phyloP scores from a whole-genome alignment of 2,113 vertebrate genomes.

The Prunella himalayana region DNA sequence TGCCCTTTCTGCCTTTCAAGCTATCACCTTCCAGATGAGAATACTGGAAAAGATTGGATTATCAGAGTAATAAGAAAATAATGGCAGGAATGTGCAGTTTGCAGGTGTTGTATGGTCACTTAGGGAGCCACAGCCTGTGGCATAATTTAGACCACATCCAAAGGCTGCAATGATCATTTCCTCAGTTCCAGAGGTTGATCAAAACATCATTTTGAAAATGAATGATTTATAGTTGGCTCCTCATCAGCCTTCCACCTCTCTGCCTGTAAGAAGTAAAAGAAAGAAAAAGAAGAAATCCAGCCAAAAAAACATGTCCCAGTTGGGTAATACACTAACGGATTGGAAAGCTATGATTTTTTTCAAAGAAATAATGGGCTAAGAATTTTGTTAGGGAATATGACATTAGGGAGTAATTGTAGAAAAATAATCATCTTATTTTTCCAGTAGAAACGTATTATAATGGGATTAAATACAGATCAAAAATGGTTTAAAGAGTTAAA shows the following conservation, averaged over 20 bases:
- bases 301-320: background rate
- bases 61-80: background rate
- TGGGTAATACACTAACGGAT: background rate
- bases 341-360: background rate
- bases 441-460: background rate
- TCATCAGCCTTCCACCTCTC: background rate
- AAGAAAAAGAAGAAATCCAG: background rate
- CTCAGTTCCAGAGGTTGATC: background rate
- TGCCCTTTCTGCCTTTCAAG: background rate
- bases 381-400: background rate
- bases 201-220: background rate
- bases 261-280: background rate
- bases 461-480: background rate
- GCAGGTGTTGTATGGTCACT: background rate
- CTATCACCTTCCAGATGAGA: background rate
- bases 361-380: background rate
- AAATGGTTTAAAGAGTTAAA: background rate
- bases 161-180: background rate
- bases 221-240: background rate
- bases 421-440: background rate
- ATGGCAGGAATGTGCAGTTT: background rate
- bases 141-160: background rate
- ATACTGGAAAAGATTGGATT: background rate
- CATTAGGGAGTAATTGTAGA: background rate
- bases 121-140: background rate